These are phyloP conservation scores for Apostichopus leukothele DNA, from an alignment of 53 echinoderm and acorn worm genomes.

Conservation along the genomic window DNA sequence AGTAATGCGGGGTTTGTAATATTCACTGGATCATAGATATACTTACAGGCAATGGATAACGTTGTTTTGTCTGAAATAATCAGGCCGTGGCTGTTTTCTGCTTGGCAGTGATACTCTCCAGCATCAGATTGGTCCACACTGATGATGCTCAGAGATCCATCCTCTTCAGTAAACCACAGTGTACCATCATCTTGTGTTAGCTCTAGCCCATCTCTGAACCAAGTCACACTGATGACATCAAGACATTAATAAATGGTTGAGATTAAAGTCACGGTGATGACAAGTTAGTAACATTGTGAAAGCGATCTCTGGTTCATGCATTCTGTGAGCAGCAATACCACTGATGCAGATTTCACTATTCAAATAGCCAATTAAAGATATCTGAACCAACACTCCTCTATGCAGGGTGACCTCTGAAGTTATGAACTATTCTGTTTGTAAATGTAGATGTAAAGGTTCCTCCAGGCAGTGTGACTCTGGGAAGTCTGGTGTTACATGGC, in stretches of 20 bases:
- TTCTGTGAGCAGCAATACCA: too few relatives aligned
- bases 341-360: neutral
- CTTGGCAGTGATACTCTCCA: conserved; percentile 26
- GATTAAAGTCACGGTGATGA: too few relatives aligned
- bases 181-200: conserved; percentile 43
- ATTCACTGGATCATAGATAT: neutral
- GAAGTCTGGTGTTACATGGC: too few relatives aligned
- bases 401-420: neutral
- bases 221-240: conserved; percentile 26
- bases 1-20: neutral
- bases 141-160: conserved; percentile 16
- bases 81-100: conserved; percentile 25
- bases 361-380: conserved; percentile 5
- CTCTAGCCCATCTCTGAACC: conserved; percentile 59
- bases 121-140: neutral
- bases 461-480: neutral
- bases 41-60: conserved; percentile 26
- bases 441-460: too few relatives aligned
- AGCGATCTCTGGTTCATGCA: too few relatives aligned
- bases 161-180: neutral
- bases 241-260: too few relatives aligned
- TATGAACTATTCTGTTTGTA: too few relatives aligned
- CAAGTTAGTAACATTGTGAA: too few relatives aligned
- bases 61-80: conserved; percentile 7
- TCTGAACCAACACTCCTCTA: neutral